Conservation (phyloP, 2,113 vertebrate genomes). For the Gnathonemus echidnorhynchus region DNA sequence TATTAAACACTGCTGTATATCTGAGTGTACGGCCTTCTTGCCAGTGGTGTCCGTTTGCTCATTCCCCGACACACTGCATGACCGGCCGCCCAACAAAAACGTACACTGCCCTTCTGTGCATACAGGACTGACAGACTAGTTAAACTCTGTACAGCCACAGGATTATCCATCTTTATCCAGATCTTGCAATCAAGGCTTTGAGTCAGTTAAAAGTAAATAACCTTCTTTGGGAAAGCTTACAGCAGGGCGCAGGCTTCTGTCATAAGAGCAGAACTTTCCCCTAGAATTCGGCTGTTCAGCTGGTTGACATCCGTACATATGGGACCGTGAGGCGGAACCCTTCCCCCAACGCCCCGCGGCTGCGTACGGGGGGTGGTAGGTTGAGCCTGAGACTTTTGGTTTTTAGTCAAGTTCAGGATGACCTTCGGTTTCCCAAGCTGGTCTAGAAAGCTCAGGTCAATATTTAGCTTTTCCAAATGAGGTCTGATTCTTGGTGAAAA, state of each 20-base stretch:
- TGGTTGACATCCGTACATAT: background rate
- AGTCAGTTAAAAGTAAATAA: no score
- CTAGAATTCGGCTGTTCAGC: background rate
- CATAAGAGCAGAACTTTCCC: background rate
- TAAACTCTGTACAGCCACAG: no score
- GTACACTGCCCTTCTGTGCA: no score
- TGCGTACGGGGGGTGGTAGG: background rate
- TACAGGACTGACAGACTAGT: no score
- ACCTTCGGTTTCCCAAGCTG: background rate
- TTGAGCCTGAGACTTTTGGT: background rate
- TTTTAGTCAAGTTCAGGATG: background rate
- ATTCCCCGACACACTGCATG: no score
- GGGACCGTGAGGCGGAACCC: background rate
- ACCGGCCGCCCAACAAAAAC: no score
- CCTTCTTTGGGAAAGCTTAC: background rate
- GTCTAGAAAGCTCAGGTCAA: background rate
- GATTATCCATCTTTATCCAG: no score
- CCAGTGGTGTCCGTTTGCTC: no score
- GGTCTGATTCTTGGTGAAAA: background rate
- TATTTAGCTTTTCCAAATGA: background rate
- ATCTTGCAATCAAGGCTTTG: no score
- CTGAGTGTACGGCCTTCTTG: background rate
- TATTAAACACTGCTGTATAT: background rate
- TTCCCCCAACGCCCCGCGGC: no score
- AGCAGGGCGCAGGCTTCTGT: background rate